Base-by-base conservation (phyloP, 2,113 vertebrate species). In the Gopherus flavomarginatus region DNA sequence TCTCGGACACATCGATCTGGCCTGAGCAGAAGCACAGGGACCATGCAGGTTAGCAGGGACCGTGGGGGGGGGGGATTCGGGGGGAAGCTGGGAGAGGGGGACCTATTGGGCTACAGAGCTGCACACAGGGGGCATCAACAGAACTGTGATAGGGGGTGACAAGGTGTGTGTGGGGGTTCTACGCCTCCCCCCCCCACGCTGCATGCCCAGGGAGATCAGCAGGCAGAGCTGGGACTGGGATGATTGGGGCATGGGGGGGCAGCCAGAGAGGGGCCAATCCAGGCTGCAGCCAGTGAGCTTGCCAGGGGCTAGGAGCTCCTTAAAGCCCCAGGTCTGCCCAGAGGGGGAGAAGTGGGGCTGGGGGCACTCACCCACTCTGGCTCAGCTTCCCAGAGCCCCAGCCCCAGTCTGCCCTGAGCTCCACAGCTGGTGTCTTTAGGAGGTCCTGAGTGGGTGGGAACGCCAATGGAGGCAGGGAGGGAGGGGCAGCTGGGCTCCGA, bases 1-100 rank as follows among this genome's bases (percentile, higher is more conserved):
- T 99, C 97, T 99, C 99, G 1, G 97, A 97, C 59, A 97, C 98
- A 38, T 99, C 99, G 1, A 99, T 99, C 13, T 97, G 79, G 95
- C 99, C 99, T 99, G 97, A 94, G 93, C 86, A 57, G 24, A 53
- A 88, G 42, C 3, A 92, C 6, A 62, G 56, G 47, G 27, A 59
- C 26, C 78, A 22, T 44, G 77, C 22, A 81, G 86, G 62, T 3
- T 49, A 29, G 42, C 49, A 81, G 56, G 83, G 44, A 78, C 62
- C 69, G 35, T 5, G 49, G 49, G 44, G 26, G 49, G 44, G 50
- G 50, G 8, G 26, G 52, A 16, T 2, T 77, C 31, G 19, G 13
- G 35, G 44, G 38, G 49, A 38, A 27, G 4, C 35, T 14, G 13
- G 44, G 21, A n/a, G 12, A 29, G 47, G 35, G 75, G 24, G 17